Evolutionary conservation across 1,140 invertebrate genomes (phyloP).

Genomic region (Leptinotarsa defecta): DNA sequence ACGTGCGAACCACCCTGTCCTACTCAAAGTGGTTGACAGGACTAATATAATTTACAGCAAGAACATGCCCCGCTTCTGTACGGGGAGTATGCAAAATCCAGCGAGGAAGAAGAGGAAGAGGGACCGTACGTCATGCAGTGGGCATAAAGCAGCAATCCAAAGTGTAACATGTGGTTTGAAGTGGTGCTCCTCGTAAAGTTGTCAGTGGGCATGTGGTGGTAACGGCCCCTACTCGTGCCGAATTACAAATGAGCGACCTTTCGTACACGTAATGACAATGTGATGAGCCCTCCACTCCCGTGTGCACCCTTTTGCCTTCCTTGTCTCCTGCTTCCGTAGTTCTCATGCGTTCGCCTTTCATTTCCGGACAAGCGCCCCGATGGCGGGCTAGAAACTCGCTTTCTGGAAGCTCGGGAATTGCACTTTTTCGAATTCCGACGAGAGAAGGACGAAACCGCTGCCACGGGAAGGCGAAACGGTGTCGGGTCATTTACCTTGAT

Average conservation of each 20-base stretch:
- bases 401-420: background rate
- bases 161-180: conserved; percentile 54
- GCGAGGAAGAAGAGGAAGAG: conserved; percentile 33
- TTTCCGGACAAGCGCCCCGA: background rate
- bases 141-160: conserved; percentile 49
- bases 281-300: conserved; percentile 42
- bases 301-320: background rate
- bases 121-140: conserved; percentile 47
- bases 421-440: background rate
- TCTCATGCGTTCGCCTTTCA: background rate
- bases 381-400: background rate
- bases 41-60: conserved; percentile 21
- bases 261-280: conserved; percentile 50
- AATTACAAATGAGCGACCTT: conserved; percentile 50
- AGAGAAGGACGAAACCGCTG: too few relatives aligned
- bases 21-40: background rate
- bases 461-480: too few relatives aligned
- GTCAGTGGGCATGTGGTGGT: conserved; percentile 54
- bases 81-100: conserved; percentile 4
- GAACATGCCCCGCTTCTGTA: conserved; percentile 16
- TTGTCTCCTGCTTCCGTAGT: conserved; percentile 2
- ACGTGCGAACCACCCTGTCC: too few relatives aligned
- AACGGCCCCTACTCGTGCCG: conserved; percentile 49
- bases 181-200: conserved; percentile 55
- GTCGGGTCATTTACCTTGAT: too few relatives aligned